phyloP scores from a whole-genome alignment of 1,140 invertebrate genomes.

The Protaetia brevitarsis region DNA sequence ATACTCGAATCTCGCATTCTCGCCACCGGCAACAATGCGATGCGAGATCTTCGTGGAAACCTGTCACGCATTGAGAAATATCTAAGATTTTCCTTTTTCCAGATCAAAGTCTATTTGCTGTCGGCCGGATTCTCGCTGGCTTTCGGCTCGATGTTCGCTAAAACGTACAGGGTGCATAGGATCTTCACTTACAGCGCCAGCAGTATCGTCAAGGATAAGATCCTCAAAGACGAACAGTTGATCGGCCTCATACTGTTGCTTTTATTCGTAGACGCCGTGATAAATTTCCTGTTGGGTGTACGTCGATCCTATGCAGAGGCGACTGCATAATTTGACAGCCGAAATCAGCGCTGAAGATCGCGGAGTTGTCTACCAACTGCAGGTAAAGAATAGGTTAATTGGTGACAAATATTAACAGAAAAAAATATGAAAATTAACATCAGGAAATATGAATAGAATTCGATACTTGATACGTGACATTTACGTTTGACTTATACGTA shows the following conservation, averaged over 20 bases:
- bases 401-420: too few relatives aligned
- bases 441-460: too few relatives aligned
- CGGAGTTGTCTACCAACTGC: constrained; percentile 81
- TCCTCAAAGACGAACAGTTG: constrained; percentile 80
- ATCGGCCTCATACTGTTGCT: constrained; percentile 76
- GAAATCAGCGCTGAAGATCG: constrained; percentile 73
- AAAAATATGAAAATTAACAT: too few relatives aligned
- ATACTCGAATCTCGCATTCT: too few relatives aligned
- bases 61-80: too few relatives aligned
- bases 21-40: too few relatives aligned
- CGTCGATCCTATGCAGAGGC: constrained; percentile 79
- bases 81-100: constrained; percentile 47
- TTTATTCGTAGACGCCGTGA: constrained; percentile 72
- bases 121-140: constrained; percentile 83
- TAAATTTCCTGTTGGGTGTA: constrained; percentile 77
- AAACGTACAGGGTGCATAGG: constrained; percentile 82
- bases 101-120: constrained; percentile 84
- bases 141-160: constrained; percentile 88
- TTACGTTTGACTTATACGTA: too few relatives aligned
- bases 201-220: constrained; percentile 59
- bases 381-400: constrained; percentile 55
- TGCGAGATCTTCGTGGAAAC: too few relatives aligned
- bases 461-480: too few relatives aligned
- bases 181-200: constrained; percentile 64
- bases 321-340: constrained; percentile 77